These are phyloP conservation scores for Tipula helvola DNA, from an alignment of 2,888 invertebrate species.

Conservation along the genomic window DNA sequence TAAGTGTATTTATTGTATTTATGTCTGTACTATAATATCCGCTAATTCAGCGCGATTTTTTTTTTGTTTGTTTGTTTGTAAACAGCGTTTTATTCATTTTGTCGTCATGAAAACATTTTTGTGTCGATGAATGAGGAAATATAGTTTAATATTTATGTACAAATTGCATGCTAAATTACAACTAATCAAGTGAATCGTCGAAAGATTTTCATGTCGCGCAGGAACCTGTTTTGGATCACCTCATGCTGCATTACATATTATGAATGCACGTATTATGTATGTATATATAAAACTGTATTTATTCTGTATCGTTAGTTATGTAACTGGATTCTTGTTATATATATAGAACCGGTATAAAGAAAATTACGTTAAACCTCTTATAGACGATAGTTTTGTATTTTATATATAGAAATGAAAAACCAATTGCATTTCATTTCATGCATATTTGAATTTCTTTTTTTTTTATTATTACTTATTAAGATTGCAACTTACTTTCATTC, in stretches of 20 bases:
- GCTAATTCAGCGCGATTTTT: not conserved
- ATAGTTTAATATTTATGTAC: not conserved
- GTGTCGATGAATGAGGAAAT: not conserved
- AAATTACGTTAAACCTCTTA: not conserved
- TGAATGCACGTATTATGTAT: not conserved
- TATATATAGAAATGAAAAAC: not conserved
- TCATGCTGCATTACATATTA: not conserved
- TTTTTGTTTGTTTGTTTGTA: not conserved
- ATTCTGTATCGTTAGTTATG: not conserved
- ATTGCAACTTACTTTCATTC: not conserved
- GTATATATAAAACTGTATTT: not conserved
- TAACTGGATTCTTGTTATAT: not conserved
- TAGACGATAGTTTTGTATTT: not conserved
- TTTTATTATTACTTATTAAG: not conserved
- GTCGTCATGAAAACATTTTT: not conserved
- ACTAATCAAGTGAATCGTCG: not conserved
- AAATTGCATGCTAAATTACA: not conserved
- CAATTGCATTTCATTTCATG: not conserved
- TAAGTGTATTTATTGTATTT: not conserved
- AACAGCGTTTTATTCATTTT: not conserved
- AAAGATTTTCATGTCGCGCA: not conserved
- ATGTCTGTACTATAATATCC: not conserved
- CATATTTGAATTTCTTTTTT: not conserved
- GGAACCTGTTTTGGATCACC: not conserved
- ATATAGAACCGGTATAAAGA: not conserved